Evolutionary conservation across 2,888 invertebrate genomes (phyloP), one percentile per base, ranked within the genome.

Genomic region (Ichneumon xanthorius): DNA sequence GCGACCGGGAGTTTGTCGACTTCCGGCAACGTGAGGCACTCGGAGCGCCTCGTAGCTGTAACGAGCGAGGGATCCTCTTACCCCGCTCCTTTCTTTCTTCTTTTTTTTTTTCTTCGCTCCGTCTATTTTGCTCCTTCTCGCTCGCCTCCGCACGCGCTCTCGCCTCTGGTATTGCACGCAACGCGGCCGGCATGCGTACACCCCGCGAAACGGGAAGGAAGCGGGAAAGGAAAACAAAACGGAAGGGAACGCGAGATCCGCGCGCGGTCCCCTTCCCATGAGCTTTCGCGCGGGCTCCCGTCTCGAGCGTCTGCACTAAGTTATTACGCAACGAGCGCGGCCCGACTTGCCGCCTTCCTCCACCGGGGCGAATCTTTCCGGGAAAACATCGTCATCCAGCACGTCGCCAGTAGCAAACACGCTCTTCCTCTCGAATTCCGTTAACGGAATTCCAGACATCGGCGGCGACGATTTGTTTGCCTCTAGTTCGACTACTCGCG

Each of bases 311-410:
- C 70, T 53, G 79, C 79, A 67, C 79, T 4, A 76, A 82, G 76
- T 85, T 81, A 78, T 85, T 85, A 85, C 82, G 85, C 85, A 85
- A 85, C 82, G 80, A 82, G 58, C 67, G 70, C 70, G 45, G 70
- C 26, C 26, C 45, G 70, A 16, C 71, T 48, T 22, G 19, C 50
- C 70, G 79, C 33, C 79, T 71, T 70, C 58, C 50, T 71, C 70
- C 48, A 45, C 68, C 76, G 76, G 72, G 61, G 58, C 79, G 79
- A 81, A 85, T 82, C 78, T 68, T 61, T 76, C 85, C 85, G 71
- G 76, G 82, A 82, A 85, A 85, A 76, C 85, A 82, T 85, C 85
- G 79, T 85, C 85, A 85, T 85, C 80, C 16, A 40, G 82, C 77
- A 48, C 71, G 45, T 37, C 53, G 40, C 76, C 73, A 48, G 68